Evolutionary conservation across 2,113 vertebrate species (phyloP).

Genomic region (Diadophis punctatus): DNA sequence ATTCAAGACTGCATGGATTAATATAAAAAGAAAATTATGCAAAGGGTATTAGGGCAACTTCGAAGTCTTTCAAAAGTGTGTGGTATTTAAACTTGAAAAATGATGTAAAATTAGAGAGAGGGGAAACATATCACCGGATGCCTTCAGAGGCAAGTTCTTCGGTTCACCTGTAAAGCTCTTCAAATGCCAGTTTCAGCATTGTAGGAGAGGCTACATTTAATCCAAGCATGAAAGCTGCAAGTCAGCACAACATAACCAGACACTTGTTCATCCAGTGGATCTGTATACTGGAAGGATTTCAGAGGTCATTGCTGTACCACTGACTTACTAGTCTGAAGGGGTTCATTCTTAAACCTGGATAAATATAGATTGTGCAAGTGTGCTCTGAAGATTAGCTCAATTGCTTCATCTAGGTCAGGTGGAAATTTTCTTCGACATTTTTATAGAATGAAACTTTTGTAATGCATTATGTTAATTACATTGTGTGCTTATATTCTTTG

Average conservation of each 20-base stretch:
- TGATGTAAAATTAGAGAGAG: not conserved
- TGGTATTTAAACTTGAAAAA: slow-evolving; percentile 19
- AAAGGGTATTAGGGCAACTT: slow-evolving; percentile 1
- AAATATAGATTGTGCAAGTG: not conserved
- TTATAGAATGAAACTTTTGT: not conserved
- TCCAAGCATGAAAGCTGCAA: not conserved
- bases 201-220: not conserved
- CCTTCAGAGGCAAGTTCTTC: not conserved
- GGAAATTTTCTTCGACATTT: not conserved
- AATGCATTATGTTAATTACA: not conserved
- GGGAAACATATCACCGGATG: not conserved
- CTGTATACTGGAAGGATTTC: not conserved
- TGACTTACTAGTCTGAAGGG: slow-evolving; percentile 1
- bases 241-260: not conserved
- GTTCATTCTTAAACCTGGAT: not conserved
- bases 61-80: slow-evolving; percentile 6
- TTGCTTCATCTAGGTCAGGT: not conserved
- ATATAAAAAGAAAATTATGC: slow-evolving; percentile 1
- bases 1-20: slow-evolving; percentile 14
- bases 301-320: not conserved
- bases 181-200: not conserved
- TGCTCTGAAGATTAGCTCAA: slow-evolving; percentile 2
- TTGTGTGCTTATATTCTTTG: not conserved
- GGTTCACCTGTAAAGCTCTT: not conserved
- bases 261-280: not conserved